phyloP scores from a whole-genome alignment of 2,113 vertebrate species.

The Leptosomus discolor region DNA sequence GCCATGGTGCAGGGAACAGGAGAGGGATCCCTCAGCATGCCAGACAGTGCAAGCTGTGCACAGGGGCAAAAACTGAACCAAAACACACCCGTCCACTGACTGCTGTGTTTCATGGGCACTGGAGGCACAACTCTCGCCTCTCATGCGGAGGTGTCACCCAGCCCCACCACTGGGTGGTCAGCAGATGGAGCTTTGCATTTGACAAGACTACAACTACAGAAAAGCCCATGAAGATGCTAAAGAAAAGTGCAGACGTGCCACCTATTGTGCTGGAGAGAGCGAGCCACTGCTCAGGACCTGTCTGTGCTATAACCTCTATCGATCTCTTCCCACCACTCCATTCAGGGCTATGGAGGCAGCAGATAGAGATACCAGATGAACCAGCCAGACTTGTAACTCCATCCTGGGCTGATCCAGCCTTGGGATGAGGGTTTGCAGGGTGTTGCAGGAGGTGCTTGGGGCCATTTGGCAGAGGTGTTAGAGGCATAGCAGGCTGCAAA shows the following conservation, averaged over 20 bases:
- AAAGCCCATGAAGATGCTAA: neutral
- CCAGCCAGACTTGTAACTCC: fast-evolving
- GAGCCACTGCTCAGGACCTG: neutral
- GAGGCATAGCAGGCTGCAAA: neutral
- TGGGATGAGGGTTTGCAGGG: neutral
- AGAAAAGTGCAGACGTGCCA: neutral
- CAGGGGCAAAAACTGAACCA: neutral
- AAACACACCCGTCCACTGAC: neutral
- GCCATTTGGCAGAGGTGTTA: neutral
- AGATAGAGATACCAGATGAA: neutral
- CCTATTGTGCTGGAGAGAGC: fast-evolving
- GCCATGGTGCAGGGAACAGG: fast-evolving
- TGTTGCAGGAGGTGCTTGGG: neutral
- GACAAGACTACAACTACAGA: neutral
- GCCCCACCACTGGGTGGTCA: fast-evolving
- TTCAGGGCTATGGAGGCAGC: too few species aligned
- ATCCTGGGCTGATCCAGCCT: neutral
- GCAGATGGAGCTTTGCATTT: neutral
- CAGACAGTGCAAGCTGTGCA: fast-evolving
- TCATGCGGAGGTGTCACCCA: neutral
- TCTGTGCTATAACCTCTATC: neutral
- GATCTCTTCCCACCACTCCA: neutral
- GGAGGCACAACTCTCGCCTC: neutral
- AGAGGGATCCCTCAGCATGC: fast-evolving
- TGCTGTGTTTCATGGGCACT: neutral